Percentiles rank a stretch among this genome's conserved stretches.
Evolutionary conservation across 2,113 vertebrate genomes (phyloP).

Genomic region (Mesembrinibis cayennensis): DNA sequence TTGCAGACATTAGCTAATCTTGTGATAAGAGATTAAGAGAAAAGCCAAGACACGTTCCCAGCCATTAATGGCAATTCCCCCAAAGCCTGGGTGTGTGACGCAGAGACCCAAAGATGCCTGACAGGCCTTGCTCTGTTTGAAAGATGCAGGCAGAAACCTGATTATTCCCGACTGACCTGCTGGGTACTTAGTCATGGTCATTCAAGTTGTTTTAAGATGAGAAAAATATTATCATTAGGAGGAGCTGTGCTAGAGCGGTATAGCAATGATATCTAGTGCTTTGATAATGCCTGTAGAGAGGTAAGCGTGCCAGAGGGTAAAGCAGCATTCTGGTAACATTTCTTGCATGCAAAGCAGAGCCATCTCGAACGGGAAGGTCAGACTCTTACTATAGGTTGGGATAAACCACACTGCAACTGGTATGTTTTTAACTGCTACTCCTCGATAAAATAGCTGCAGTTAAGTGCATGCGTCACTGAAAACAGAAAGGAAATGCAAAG

Average conservation of each 20-base stretch:
- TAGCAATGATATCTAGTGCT: neutral
- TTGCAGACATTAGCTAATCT: slow-evolving; percentile 19
- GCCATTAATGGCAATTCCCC: neutral
- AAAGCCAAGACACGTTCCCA: slow-evolving; percentile 4
- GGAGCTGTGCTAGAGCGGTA: neutral
- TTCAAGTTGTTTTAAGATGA: neutral
- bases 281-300: neutral
- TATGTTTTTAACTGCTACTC: neutral
- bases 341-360: neutral
- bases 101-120: neutral
- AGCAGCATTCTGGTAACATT: neutral
- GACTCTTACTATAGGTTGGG: neutral
- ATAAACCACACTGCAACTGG: neutral
- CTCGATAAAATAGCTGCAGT: neutral
- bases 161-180: slow-evolving; percentile 10
- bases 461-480: neutral
- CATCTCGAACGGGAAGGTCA: neutral
- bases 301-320: neutral
- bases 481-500: neutral
- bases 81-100: neutral
- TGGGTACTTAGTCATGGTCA: neutral
- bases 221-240: slow-evolving; percentile 42
- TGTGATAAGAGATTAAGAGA: slow-evolving; percentile 47
- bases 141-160: neutral
- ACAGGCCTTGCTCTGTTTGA: neutral